Evolutionary conservation across 2,797 vertebrate species (phyloP).

Genomic region (Schizopygopsis pylzovi): DNA sequence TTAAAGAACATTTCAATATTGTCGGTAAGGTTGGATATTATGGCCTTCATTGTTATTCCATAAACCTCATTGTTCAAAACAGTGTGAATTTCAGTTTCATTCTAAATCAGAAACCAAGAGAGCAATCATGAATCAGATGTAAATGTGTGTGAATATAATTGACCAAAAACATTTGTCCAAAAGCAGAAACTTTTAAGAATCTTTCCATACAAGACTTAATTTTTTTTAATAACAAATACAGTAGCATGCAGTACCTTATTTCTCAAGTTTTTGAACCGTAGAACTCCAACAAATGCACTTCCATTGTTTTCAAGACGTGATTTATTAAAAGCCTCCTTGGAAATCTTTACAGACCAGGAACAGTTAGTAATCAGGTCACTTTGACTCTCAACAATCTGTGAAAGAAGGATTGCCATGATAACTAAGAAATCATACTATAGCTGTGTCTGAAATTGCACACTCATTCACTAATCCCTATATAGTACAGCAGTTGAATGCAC

Average conservation of each 20-base stretch:
- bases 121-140: background rate
- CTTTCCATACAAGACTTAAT: background rate
- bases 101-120: conserved; percentile 42
- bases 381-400: background rate
- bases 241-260: background rate
- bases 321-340: conserved; percentile 51
- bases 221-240: no score
- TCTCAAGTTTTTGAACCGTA: conserved; percentile 48
- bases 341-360: conserved; percentile 21
- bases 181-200: background rate
- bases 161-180: background rate
- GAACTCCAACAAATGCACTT: conserved; percentile 45
- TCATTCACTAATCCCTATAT: no score
- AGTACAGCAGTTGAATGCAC: background rate
- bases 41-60: conserved; percentile 63
- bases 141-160: background rate
- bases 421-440: background rate
- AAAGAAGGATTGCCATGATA: background rate
- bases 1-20: conserved; percentile 53
- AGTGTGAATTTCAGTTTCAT: background rate
- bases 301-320: background rate
- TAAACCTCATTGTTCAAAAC: conserved; percentile 48
- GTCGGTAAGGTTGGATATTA: conserved; percentile 59
- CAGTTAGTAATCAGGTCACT: rapidly evolving
- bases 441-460: no score